These are phyloP conservation scores for Macquaria ambigua DNA, from an alignment of 2,113 vertebrate species.

Conservation along the genomic window DNA sequence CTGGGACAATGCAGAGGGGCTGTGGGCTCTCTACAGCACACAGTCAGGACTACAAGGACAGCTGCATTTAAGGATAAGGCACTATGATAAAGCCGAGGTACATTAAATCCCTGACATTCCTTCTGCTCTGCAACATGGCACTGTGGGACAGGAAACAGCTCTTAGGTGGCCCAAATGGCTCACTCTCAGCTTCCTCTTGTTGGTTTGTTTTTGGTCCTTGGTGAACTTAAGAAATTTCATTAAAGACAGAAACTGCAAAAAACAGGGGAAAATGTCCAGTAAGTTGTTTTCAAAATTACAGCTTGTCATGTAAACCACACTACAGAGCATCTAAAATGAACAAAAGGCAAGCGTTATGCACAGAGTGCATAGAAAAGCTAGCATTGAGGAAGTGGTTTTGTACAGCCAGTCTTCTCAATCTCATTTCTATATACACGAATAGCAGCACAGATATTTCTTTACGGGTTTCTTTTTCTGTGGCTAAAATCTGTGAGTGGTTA, in stretches of 20 bases:
- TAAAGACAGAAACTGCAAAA: constrained; percentile 57
- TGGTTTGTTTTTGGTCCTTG: constrained; percentile 82
- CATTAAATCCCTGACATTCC: constrained; percentile 88
- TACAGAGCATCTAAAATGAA: constrained; percentile 67
- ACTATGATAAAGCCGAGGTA: constrained; percentile 90
- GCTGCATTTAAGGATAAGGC: constrained; percentile 87
- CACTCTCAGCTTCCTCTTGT: constrained; percentile 67
- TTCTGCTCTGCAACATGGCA: constrained; percentile 85
- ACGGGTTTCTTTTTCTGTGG: constrained; percentile 44
- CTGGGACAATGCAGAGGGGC: constrained; percentile 68
- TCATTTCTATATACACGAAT: constrained; percentile 66
- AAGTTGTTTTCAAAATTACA: constrained; percentile 49
- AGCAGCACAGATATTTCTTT: constrained; percentile 79
- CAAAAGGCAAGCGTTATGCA: constrained; percentile 75
- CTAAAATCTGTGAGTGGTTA: constrained; percentile 52
- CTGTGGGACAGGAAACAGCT: constrained; percentile 78
- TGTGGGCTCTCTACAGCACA: constrained; percentile 61
- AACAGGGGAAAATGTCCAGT: constrained; percentile 45
- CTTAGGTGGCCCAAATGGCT: constrained; percentile 57
- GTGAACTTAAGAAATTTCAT: constrained; percentile 58
- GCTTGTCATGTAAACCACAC: constrained; percentile 50
- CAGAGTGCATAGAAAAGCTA: constrained; percentile 74
- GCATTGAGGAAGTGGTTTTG: constrained; percentile 55
- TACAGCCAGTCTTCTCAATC: constrained; percentile 64
- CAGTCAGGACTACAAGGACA: constrained; percentile 77